Percentiles rank a stretch among this genome's conserved stretches.
Conservation (phyloP, 2,797 vertebrate species). For the Iguana delicatissima region DNA sequence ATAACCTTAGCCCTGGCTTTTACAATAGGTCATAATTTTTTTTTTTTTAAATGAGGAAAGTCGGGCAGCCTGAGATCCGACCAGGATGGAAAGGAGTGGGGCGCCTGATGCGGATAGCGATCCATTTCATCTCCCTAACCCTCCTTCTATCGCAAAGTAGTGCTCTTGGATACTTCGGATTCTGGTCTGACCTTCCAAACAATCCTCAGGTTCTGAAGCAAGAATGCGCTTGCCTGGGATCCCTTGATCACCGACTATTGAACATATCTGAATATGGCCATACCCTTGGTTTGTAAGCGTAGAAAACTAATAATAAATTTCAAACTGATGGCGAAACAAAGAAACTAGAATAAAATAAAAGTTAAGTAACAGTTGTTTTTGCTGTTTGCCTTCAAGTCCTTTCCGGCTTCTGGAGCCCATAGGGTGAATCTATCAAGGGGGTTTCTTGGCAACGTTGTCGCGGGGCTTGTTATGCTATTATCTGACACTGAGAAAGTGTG, state of each 20-base stretch:
- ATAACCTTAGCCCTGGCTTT: not conserved
- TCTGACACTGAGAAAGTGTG: too few relatives aligned
- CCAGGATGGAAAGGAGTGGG: too few relatives aligned
- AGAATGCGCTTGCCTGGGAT: not conserved
- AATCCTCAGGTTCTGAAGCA: not conserved
- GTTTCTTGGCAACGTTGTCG: too few relatives aligned
- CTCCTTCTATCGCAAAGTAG: too few relatives aligned
- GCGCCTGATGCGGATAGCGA: too few relatives aligned
- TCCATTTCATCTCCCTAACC: too few relatives aligned
- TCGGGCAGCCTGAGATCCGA: not conserved
- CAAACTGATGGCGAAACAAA: not conserved
- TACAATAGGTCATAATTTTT: not conserved
- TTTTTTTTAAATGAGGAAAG: not conserved
- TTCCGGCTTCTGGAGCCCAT: too few relatives aligned
- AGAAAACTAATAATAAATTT: not conserved
- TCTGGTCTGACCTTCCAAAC: too few relatives aligned
- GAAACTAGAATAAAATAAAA: not conserved
- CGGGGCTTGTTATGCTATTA: too few relatives aligned
- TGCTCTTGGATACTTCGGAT: not conserved
- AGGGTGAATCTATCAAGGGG: too few relatives aligned
- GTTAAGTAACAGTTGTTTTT: not conserved
- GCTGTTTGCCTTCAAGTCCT: too few relatives aligned
- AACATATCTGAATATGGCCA: not conserved
- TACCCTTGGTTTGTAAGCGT: not conserved
- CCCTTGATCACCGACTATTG: not conserved